Evolutionary conservation across 30 jellyfish, hydroid and myxozoan genomes (phyloP).

Genomic region (Sanderia malayensis): DNA sequence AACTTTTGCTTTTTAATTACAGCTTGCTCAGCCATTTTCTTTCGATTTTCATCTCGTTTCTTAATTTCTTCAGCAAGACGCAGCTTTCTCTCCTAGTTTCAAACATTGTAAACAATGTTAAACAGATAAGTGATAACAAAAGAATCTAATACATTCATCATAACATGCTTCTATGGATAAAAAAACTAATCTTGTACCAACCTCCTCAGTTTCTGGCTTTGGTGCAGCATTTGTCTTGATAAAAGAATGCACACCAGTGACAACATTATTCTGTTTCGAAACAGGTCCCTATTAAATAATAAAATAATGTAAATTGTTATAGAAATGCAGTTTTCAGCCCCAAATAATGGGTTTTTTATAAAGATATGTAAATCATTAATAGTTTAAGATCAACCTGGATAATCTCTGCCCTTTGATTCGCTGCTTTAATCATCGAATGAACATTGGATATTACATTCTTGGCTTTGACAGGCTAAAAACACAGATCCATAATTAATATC

Average conservation of each 20-base stretch:
- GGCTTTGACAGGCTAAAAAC: conserved; percentile 26
- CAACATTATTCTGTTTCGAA: conserved; percentile 36
- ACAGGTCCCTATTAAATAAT: conserved; percentile 27
- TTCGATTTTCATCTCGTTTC: conserved; percentile 47
- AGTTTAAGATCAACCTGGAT: not conserved
- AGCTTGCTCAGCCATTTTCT: conserved; percentile 53
- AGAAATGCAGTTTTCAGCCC: not conserved
- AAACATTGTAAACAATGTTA: too few relatives aligned
- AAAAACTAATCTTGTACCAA: not conserved
- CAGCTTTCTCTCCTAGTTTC: conserved; percentile 51
- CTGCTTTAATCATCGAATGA: conserved; percentile 24
- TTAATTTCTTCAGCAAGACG: conserved; percentile 57
- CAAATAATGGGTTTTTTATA: not conserved
- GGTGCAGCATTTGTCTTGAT: conserved; percentile 39
- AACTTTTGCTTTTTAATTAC: conserved; percentile 57
- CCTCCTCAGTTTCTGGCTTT: conserved; percentile 71
- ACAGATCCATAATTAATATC: not conserved
- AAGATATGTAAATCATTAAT: too few relatives aligned
- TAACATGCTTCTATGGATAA: not conserved
- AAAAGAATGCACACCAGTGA: conserved; percentile 54
- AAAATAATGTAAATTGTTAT: too few relatives aligned
- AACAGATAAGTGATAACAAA: not conserved
- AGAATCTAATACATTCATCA: too few relatives aligned
- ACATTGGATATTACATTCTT: conserved; percentile 29
- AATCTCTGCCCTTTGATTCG: conserved; percentile 6